These are phyloP conservation scores for Athene noctua DNA, from an alignment of 2,113 vertebrate genomes.

Conservation along the genomic window DNA sequence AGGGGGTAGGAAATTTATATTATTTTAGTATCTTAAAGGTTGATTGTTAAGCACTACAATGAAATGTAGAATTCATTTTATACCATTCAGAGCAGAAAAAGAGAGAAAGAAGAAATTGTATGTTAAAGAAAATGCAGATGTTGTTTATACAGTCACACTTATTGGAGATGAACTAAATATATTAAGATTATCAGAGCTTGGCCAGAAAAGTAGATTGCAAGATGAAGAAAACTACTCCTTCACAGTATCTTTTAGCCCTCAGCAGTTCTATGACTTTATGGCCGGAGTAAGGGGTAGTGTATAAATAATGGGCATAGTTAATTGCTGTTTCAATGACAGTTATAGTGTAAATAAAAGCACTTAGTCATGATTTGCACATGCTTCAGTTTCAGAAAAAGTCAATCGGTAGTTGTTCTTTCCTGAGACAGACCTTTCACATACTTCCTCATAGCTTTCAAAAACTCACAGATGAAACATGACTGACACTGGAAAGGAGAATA, in stretches of 20 bases:
- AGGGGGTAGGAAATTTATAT: not conserved
- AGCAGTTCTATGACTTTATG: not conserved
- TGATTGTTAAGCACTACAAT: constrained; percentile 29
- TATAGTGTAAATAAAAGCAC: not conserved
- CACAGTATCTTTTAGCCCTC: not conserved
- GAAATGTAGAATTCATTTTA: not conserved
- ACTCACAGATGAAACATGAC: not conserved
- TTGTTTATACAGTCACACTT: not conserved
- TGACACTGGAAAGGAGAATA: not conserved
- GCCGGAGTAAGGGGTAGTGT: not conserved
- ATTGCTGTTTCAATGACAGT: not conserved
- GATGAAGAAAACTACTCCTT: not conserved
- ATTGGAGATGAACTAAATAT: not conserved
- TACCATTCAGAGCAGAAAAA: not conserved
- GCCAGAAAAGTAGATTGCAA: not conserved
- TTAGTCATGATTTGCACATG: not conserved
- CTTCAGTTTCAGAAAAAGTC: not conserved
- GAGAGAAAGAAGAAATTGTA: not conserved
- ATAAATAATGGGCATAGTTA: not conserved
- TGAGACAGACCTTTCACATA: not conserved
- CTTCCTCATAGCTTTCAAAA: not conserved
- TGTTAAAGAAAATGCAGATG: not conserved
- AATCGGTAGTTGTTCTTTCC: not conserved
- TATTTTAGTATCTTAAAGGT: not conserved
- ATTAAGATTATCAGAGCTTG: not conserved